Base-by-base conservation (phyloP, 2,888 invertebrate genomes). In the Drosophila ustulata region DNA sequence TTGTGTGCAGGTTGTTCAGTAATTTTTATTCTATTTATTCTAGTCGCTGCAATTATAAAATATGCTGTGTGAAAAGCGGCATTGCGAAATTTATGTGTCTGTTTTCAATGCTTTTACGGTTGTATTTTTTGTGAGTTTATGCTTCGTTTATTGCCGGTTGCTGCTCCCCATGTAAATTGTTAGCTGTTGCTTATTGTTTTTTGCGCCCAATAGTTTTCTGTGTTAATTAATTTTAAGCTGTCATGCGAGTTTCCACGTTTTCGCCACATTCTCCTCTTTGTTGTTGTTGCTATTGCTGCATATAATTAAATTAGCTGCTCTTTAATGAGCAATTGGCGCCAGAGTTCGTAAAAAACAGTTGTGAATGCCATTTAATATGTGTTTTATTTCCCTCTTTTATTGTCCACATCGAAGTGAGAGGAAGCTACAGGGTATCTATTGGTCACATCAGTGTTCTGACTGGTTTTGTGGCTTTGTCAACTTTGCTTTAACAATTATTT, bases 151-250 rank as follows among this genome's bases (percentile, higher is more conserved):
- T 68, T 70, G 65, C 62, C 65, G 47, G 57, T 43, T 37, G n/a
- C 37, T 37, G 80, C 25, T 66, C 49, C 67, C 69, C 83, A 87
- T 89, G 89, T 85, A 88, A 85, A 89, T 89, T 86, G 62, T 68
- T 63, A 18, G 68, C 28, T 50, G 41, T 66, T 78, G 63, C 57
- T 64, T 64, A 53, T 75, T 75, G 65, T 80, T 89, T 79, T 68
- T 25, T 51, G 37, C 82, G 75, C 58, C 69, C 86, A 74, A 88
- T 89, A 83, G 89, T 83, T 89, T 88, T 85, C 74, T 89, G 89
- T 89, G 88, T 83, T 89, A 89, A 86, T 86, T 89, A 87, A 88
- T 87, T 89, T 84, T 66, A 66, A 47, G 71, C 81, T 75, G 80
- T 65, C 87, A 78, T 82, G 89, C 83, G 81, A 82, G 71, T 73